Evolutionary conservation across 1,140 invertebrate species (phyloP).

Genomic region (Sitophilus oryzae): DNA sequence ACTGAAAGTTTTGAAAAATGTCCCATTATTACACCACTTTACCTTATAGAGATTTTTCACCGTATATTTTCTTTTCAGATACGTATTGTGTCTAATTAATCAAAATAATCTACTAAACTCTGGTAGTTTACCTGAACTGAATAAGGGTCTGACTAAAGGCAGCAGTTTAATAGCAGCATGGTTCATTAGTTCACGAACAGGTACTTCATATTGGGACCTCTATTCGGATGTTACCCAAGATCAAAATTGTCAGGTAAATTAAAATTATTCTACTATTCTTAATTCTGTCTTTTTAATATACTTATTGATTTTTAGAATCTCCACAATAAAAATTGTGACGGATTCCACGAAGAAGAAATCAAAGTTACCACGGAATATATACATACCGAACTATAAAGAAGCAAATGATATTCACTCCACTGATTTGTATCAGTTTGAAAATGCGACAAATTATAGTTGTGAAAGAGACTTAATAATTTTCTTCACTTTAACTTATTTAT

Average conservation of each 20-base stretch:
- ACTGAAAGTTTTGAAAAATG: too few species aligned
- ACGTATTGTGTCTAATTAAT: conserved; percentile 71
- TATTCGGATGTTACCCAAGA: conserved; percentile 50
- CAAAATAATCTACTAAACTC: conserved; percentile 48
- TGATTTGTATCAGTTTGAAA: too few species aligned
- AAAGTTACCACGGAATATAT: conserved; percentile 73
- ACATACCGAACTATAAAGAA: conserved; percentile 63
- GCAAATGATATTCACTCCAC: too few species aligned
- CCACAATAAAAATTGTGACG: conserved; percentile 64
- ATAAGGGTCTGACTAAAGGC: conserved; percentile 59
- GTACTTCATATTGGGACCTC: conserved; percentile 53
- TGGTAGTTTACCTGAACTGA: conserved; percentile 52
- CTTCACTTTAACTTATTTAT: too few species aligned
- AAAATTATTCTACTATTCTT: conserved; percentile 8
- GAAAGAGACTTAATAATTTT: too few species aligned
- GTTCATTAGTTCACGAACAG: conserved; percentile 54
- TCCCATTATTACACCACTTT: too few species aligned
- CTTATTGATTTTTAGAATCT: conserved; percentile 58
- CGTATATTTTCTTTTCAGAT: conserved; percentile 38
- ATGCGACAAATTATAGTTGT: too few species aligned
- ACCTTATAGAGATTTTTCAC: too few species aligned
- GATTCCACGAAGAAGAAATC: conserved; percentile 72
- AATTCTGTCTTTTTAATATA: too few species aligned
- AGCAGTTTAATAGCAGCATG: conserved; percentile 67
- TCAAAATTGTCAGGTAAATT: conserved; percentile 50